Base-by-base conservation (phyloP, 2,113 vertebrate species). In the Hiodon alosoides region DNA sequence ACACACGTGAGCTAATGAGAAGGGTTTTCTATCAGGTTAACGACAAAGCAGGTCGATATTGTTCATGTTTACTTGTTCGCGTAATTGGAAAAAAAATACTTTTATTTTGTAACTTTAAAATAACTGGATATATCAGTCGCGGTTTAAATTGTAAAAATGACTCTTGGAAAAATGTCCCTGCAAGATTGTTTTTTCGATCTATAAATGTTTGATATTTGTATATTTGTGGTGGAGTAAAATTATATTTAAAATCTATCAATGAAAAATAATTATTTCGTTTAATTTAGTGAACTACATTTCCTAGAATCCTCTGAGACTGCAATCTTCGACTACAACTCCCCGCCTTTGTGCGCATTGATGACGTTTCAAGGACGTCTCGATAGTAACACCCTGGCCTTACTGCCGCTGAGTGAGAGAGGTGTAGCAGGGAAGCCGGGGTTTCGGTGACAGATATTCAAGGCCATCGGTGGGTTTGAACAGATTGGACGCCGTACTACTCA, bases 321-420 rank as follows among this genome's bases (percentile, higher is more conserved):
- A 54, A 50, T 46, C 16, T n/a, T 7, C 31, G 17, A 48, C 31
- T 48, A 51, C 59, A 53, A 7, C 16, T 52, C 16, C 48, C 48
- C 67, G 54, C 10, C 57, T 47, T 6, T 72, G 31, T 52, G 61
- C 47, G 69, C 48, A 13, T 47, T 48, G 5, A 82, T 87, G 86
- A 89, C 87, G 87, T 87, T 51, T 72, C 72, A 79, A 81, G 74
- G 78, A 80, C 83, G 88, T 91, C 85, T 87, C 90, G 87, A 83
- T 87, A 87, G 89, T 88, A 90, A 90, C 89, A 31, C 70, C 79
- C 84, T 83, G 85, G 79, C 79, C 85, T 81, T 76, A 79, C 79
- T 77, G 73, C 86, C 75, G 84, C 68, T 78, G 86, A 78, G 76
- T 72, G 72, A 73, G 73, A 50, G 16, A 73, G 72, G 79, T 9